Evolutionary conservation across 2,113 vertebrate species (phyloP).

Genomic region (Plecotus auritus): DNA sequence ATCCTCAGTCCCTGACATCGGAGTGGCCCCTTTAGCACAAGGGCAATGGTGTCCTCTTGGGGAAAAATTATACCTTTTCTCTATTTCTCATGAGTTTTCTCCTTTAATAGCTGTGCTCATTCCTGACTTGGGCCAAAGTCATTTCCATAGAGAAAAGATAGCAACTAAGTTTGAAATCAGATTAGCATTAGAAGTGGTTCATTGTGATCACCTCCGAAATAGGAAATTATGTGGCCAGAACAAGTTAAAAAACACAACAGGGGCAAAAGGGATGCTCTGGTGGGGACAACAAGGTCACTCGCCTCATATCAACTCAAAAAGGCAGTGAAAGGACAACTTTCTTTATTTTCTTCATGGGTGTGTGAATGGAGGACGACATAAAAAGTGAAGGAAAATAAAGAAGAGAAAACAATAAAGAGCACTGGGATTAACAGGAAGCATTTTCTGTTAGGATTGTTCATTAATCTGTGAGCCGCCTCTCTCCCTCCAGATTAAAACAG

Average conservation of each 20-base stretch:
- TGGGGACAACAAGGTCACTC: rapidly evolving
- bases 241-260: neutral
- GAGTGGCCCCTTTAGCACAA: neutral
- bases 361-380: neutral
- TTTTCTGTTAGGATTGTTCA: neutral
- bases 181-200: neutral
- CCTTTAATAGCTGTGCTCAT: constrained; percentile 3
- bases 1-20: neutral
- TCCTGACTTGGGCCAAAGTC: neutral
- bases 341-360: neutral
- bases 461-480: neutral
- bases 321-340: neutral
- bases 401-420: neutral
- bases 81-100: neutral
- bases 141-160: constrained; percentile 17
- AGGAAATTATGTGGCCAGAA: neutral
- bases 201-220: neutral
- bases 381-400: neutral
- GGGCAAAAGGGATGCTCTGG: rapidly evolving
- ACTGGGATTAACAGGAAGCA: neutral
- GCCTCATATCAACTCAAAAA: neutral
- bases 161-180: constrained; percentile 36
- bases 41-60: neutral
- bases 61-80: neutral
- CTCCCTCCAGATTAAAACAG: neutral